These are phyloP conservation scores for Bilobella aurantiaca DNA, from an alignment of 1,140 invertebrate species.

Conservation along the genomic window DNA sequence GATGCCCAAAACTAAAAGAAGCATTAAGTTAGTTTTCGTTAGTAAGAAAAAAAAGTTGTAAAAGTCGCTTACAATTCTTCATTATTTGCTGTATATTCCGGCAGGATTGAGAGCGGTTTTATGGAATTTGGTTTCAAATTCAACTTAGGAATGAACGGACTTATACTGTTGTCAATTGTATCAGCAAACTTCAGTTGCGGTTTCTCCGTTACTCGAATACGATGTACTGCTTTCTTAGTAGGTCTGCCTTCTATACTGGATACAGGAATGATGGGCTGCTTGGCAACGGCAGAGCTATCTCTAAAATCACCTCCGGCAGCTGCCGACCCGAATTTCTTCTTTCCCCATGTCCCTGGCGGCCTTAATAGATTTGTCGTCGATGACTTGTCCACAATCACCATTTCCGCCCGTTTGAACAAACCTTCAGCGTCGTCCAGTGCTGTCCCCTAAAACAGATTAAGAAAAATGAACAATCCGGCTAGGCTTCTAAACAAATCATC, in stretches of 20 bases:
- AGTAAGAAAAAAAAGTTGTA: conserved; percentile 5
- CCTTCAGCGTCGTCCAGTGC: conserved; percentile 61
- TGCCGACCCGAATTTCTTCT: conserved; percentile 34
- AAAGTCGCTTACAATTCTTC: conserved; percentile 36
- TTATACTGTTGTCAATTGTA: conserved; percentile 65
- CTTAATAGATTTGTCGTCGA: conserved; percentile 27
- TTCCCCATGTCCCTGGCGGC: conserved; percentile 24
- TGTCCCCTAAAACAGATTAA: conserved; percentile 41
- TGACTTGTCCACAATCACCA: conserved; percentile 42
- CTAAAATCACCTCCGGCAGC: neutral
- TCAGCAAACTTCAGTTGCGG: conserved; percentile 78
- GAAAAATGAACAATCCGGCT: conserved; percentile 4
- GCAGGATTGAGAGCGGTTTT: conserved; percentile 62
- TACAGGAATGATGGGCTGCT: conserved; percentile 37
- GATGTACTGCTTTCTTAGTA: conserved; percentile 18
- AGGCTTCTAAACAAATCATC: too few species aligned
- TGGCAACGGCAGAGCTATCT: conserved; percentile 40
- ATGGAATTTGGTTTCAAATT: conserved; percentile 78
- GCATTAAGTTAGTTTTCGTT: conserved; percentile 34
- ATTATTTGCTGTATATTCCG: conserved; percentile 54
- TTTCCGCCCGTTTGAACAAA: conserved; percentile 48
- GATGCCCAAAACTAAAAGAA: conserved; percentile 61
- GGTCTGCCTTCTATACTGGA: conserved; percentile 5
- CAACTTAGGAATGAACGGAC: conserved; percentile 69
- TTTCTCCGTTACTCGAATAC: conserved; percentile 42